A percentile compares a stretch with the other conserved stretches of the same genome.
phyloP scores from a whole-genome alignment of 64 coral and sea anemone species.

The Acropora yongei region DNA sequence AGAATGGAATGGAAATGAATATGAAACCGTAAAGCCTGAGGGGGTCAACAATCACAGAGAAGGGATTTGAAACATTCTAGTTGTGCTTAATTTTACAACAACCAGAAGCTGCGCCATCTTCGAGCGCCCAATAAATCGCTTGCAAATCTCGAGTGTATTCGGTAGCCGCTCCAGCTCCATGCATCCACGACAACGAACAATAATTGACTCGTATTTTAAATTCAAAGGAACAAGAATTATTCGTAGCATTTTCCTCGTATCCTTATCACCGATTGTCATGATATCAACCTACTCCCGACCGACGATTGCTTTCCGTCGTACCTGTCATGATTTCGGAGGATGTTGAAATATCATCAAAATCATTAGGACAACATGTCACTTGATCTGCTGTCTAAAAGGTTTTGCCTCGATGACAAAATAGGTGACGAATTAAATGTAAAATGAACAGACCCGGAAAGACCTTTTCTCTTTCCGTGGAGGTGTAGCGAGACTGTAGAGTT shows the following conservation, averaged over 20 bases:
- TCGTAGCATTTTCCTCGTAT: no score
- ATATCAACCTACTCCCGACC: neutral
- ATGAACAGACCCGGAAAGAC: no score
- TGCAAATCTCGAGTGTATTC: no score
- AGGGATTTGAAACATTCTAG: neutral
- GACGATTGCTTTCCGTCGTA: neutral
- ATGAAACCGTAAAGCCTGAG: neutral
- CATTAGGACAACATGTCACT: neutral
- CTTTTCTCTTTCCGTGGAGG: no score
- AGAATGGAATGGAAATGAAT: neutral
- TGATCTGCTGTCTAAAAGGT: neutral
- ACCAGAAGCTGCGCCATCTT: neutral
- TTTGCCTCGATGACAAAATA: no score
- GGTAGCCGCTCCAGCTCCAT: no score
- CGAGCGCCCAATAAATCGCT: neutral
- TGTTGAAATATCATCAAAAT: neutral
- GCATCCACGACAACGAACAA: neutral
- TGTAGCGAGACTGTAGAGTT: no score
- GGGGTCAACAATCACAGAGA: neutral
- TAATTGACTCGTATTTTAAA: neutral
- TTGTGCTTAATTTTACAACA: neutral
- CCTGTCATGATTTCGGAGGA: neutral
- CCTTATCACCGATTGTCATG: no score
- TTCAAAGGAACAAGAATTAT: neutral
- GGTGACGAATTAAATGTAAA: no score